Base-by-base conservation (phyloP, 2,888 invertebrate species). In the Sesia apiformis region DNA sequence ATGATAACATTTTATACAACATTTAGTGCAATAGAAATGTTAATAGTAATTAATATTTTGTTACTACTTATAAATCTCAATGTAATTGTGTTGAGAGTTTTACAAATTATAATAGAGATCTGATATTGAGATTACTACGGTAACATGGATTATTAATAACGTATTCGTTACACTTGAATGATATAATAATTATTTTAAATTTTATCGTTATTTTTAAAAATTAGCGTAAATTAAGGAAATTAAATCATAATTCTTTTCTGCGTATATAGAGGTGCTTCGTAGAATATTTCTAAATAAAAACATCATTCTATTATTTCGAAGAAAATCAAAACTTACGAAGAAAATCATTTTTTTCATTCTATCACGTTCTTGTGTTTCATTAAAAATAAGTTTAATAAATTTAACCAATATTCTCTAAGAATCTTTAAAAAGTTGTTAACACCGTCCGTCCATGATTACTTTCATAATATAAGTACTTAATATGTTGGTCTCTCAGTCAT, bases 1-100 rank as follows among this genome's bases (percentile, higher is more conserved):
- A 72, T 62, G 60, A 23, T 23, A 23, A 23, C 23, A 63, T 56
- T 71, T 72, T 70, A 78, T 76, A 76, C 70, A 72, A 68, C 67
- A 64, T 73, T 71, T 78, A 84, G 87, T 88, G 87, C 87, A 88
- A 88, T 88, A 86, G 85, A 79, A 73, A 78, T 80, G 81, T 85
- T 86, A 84, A 81, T 73, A 77, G 74, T 78, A 77, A 76, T 78
- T 73, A 69, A 82, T 74, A 81, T 84, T 84, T 81, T 80, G 82
- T 77, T 72, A 70, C 71, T 72, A 70, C 71, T 69, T 62, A 23
- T 64, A 60, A 72, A 63, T 70, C 69, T 66, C 65, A 66, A 60
- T 50, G 52, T 67, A 59, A 55, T 56, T 67, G 54, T 60, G 66
- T 75, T 72, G 70, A 69, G 72, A 69, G 69, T 67, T 71, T 69